These are phyloP conservation scores for Hylia prasina DNA, from an alignment of 2,113 vertebrate genomes.

Conservation along the genomic window DNA sequence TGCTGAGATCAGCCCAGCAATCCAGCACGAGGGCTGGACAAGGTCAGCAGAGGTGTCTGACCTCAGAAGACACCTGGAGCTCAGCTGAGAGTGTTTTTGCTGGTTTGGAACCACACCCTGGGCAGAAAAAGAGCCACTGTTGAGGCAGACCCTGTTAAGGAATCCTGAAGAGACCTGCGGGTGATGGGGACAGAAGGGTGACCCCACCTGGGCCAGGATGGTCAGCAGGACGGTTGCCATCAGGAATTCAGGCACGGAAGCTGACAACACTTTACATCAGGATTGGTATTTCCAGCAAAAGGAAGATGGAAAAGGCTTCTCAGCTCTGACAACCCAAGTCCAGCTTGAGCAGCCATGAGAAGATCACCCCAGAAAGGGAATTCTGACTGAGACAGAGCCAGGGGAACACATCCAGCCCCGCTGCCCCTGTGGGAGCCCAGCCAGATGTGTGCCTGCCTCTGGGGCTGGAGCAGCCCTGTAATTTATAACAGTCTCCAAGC, in stretches of 20 bases:
- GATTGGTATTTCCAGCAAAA: background rate
- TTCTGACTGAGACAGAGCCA: background rate
- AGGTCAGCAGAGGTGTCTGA: background rate
- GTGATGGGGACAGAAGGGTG: background rate
- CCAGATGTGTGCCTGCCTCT: slow-evolving; percentile 42
- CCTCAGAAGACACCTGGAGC: background rate
- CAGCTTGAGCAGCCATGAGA: background rate
- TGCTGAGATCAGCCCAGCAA: background rate
- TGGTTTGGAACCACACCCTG: background rate
- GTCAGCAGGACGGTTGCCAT: accelerated
- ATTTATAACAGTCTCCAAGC: slow-evolving; percentile 26
- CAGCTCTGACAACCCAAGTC: background rate
- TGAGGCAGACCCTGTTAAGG: background rate
- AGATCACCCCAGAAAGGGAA: background rate
- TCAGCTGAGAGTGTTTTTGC: background rate
- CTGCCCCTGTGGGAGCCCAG: background rate
- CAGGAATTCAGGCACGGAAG: accelerated
- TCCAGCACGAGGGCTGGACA: background rate
- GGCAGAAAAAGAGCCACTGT: background rate
- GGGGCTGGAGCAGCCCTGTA: background rate
- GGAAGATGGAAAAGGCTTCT: background rate
- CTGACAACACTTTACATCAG: background rate
- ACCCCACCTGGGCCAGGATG: background rate
- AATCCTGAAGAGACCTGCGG: background rate
- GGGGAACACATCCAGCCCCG: background rate